Evolutionary conservation across 92 coral and sea anemone species (phyloP).

Genomic region (Actinernus sp.): DNA sequence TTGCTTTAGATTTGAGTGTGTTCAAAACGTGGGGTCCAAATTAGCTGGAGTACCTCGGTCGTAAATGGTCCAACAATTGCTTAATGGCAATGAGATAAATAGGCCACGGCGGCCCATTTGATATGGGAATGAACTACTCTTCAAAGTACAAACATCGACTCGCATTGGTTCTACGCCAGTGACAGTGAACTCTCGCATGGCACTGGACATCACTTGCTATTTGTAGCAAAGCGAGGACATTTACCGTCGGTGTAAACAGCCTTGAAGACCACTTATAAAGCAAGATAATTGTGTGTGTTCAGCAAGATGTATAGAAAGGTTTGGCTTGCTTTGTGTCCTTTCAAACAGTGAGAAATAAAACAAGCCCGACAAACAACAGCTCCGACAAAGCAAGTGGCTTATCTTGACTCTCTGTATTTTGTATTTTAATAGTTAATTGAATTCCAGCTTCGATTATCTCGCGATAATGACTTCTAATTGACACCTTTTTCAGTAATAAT

Average conservation of each 20-base stretch:
- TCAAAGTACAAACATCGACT: conserved; percentile 25
- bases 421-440: conserved; percentile 90
- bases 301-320: background rate
- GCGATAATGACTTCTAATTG: conserved; percentile 92
- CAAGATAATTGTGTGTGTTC: background rate
- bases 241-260: too few relatives aligned
- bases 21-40: background rate
- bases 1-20: background rate
- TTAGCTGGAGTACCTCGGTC: conserved; percentile 2
- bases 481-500: conserved; percentile 95
- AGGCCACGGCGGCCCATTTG: conserved; percentile 37
- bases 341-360: background rate
- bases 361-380: conserved; percentile 18
- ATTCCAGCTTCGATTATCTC: conserved; percentile 96
- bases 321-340: background rate
- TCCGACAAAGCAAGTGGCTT: conserved; percentile 37
- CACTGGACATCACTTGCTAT: too few relatives aligned
- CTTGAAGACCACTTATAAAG: background rate
- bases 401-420: conserved; percentile 56
- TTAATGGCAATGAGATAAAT: conserved; percentile 6
- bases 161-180: too few relatives aligned
- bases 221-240: too few relatives aligned
- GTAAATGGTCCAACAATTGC: conserved; percentile 9
- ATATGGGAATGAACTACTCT: conserved; percentile 13
- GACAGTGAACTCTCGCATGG: too few relatives aligned